phyloP scores from a whole-genome alignment of 2,113 vertebrate genomes.

The Uropsilus gracilis region DNA sequence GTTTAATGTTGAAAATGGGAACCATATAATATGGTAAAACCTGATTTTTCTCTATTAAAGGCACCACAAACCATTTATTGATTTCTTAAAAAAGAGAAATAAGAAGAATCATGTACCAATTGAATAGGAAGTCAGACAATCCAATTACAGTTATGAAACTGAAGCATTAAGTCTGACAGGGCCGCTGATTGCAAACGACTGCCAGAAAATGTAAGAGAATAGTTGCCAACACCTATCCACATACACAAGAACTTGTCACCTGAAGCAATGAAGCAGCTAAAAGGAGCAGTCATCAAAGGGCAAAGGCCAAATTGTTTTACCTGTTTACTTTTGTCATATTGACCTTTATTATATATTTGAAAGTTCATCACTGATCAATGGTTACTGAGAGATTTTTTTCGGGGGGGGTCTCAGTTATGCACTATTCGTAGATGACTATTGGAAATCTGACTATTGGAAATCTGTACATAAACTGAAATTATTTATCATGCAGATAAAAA shows the following conservation, averaged over 20 bases:
- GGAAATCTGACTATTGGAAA: background rate
- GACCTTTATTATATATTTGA: conserved; percentile 4
- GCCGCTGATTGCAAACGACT: conserved; percentile 29
- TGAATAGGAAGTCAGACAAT: conserved; percentile 73
- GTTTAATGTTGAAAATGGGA: conserved; percentile 75
- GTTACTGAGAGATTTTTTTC: background rate
- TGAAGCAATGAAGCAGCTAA: background rate
- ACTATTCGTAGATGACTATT: background rate
- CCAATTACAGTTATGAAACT: conserved; percentile 74
- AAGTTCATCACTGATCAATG: conserved; percentile 14
- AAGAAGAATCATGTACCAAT: conserved; percentile 63
- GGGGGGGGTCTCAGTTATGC: conserved; percentile 49
- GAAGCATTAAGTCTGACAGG: conserved; percentile 65
- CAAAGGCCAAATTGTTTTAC: conserved; percentile 45
- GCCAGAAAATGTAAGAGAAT: background rate
- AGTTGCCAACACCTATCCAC: background rate
- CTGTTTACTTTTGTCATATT: conserved; percentile 35
- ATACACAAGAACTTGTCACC: background rate
- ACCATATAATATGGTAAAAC: conserved; percentile 61
- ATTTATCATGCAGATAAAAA: conserved; percentile 33
- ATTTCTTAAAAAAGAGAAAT: conserved; percentile 66
- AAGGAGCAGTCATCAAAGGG: background rate
- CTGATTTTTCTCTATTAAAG: conserved; percentile 71
- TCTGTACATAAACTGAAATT: conserved; percentile 24
- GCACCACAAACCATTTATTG: conserved; percentile 70